Conservation (phyloP, 2,888 invertebrate species). For the Sisyra nigra region DNA sequence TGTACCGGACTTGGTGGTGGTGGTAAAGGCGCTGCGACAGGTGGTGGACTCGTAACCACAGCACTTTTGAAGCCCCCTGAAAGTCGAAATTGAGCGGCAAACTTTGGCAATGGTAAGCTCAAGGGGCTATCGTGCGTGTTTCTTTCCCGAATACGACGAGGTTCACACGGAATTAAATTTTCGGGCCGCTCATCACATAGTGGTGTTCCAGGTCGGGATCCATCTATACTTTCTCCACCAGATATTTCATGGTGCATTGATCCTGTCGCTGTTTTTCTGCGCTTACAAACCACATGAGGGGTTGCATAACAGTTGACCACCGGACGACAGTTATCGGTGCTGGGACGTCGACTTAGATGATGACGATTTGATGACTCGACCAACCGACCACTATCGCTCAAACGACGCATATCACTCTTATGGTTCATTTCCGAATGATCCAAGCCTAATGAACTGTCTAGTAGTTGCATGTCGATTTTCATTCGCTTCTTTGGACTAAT, state of each 20-base stretch:
- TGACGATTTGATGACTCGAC: slow-evolving; percentile 29
- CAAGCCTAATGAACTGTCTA: slow-evolving; percentile 15
- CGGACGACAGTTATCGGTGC: slow-evolving; percentile 14
- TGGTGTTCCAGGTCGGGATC: slow-evolving; percentile 73
- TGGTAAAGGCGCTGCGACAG: slow-evolving; percentile 23
- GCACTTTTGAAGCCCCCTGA: slow-evolving; percentile 25
- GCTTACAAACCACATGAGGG: slow-evolving; percentile 28
- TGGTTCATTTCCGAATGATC: background rate
- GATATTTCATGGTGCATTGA: slow-evolving; percentile 37
- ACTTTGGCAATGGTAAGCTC: slow-evolving; percentile 75
- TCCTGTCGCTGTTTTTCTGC: slow-evolving; percentile 31
- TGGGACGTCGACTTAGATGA: slow-evolving; percentile 4
- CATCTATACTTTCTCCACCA: slow-evolving; percentile 43
- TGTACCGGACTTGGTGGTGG: slow-evolving; percentile 26
- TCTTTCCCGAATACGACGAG: slow-evolving; percentile 51
- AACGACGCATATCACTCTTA: slow-evolving; percentile 29
- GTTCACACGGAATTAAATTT: slow-evolving; percentile 53
- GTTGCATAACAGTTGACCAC: slow-evolving; percentile 15
- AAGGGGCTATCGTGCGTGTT: slow-evolving; percentile 49
- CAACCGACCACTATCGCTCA: slow-evolving; percentile 32
- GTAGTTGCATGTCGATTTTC: slow-evolving; percentile 35
- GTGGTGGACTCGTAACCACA: slow-evolving; percentile 23
- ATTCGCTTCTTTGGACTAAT: slow-evolving; percentile 48
- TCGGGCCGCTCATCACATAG: slow-evolving; percentile 70
- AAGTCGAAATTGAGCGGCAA: slow-evolving; percentile 50